Evolutionary conservation across 2,797 vertebrate species (phyloP).

Genomic region (Pantherophis vulpinus): DNA sequence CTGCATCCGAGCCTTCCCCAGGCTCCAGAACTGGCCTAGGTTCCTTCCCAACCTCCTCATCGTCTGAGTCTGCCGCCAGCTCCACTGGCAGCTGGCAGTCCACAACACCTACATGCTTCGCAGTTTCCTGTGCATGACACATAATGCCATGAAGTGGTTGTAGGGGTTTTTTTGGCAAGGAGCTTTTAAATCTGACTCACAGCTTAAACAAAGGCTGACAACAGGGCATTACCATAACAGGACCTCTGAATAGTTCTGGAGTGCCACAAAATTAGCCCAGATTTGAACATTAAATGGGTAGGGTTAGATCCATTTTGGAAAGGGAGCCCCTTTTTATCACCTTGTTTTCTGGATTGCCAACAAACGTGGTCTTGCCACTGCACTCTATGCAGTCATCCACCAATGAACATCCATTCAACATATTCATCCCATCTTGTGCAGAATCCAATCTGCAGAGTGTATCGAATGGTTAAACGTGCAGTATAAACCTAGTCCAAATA

Average conservation of each 20-base stretch:
- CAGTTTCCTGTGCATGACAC: neutral
- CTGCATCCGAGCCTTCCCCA: no score
- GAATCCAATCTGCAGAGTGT: neutral
- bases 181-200: conserved; percentile 16
- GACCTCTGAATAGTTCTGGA: neutral
- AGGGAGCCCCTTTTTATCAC: neutral
- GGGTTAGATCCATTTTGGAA: neutral
- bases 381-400: neutral
- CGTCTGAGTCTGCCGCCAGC: no score
- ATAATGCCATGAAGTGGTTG: neutral
- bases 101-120: neutral
- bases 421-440: neutral
- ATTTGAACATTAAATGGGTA: neutral
- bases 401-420: neutral
- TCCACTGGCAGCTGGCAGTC: no score
- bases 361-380: neutral
- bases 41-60: no score
- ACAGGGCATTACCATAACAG: neutral
- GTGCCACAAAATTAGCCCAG: neutral
- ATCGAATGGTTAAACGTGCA: neutral
- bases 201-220: conserved; percentile 6
- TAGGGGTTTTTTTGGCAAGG: neutral
- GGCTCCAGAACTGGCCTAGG: no score
- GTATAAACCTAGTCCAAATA: neutral
- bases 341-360: neutral